phyloP scores from a whole-genome alignment of 2,888 invertebrate species.

The Epirrhoe tristata region DNA sequence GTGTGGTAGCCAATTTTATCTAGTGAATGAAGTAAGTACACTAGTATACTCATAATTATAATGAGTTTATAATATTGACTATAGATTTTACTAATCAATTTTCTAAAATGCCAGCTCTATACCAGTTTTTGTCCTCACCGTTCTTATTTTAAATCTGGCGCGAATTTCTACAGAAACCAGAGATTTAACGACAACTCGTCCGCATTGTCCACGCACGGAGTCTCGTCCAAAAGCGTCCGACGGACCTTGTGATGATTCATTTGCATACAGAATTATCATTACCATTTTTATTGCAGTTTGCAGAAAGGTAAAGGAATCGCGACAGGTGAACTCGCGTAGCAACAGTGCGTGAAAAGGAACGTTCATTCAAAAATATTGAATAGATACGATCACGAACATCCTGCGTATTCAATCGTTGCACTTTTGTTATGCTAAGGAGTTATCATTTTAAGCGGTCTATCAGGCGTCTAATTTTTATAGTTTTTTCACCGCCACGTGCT shows the following conservation, averaged over 20 bases:
- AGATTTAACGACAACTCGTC: conserved; percentile 82
- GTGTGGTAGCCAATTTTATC: neutral
- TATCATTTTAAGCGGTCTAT: conserved; percentile 70
- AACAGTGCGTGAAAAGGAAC: conserved; percentile 55
- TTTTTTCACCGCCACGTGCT: conserved; percentile 65
- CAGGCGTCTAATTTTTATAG: conserved; percentile 70
- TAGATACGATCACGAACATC: conserved; percentile 66
- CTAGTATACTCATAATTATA: neutral
- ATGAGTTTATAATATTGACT: neutral
- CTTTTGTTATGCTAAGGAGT: conserved; percentile 80
- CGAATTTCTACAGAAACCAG: conserved; percentile 79
- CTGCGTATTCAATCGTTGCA: conserved; percentile 69
- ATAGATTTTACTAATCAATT: neutral
- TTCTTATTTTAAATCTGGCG: conserved; percentile 80
- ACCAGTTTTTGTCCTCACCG: conserved; percentile 58
- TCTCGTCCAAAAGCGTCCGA: conserved; percentile 61
- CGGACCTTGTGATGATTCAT: conserved; percentile 72
- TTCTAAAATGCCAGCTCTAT: conserved; percentile 50
- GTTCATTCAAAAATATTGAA: conserved; percentile 60
- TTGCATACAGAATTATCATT: conserved; percentile 66
- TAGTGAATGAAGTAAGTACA: neutral
- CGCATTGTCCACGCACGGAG: conserved; percentile 80
- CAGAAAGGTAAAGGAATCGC: conserved; percentile 14
- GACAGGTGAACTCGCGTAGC: conserved; percentile 73
- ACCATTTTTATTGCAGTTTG: conserved; percentile 23